Base-by-base conservation (phyloP, 2,113 vertebrate genomes). In the Symphodus melops region DNA sequence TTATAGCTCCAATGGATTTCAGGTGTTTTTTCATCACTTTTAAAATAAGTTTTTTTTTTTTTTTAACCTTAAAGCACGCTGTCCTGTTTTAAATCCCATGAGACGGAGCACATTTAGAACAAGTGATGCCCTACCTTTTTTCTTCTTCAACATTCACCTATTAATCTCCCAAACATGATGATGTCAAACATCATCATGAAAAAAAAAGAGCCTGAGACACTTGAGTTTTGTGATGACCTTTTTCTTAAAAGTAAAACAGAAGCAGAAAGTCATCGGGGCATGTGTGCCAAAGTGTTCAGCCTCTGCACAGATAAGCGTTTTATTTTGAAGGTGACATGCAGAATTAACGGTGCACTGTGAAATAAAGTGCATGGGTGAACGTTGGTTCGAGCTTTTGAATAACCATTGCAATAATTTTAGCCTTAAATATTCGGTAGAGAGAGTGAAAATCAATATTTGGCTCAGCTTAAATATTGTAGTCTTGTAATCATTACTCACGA, bases 221-320 rank as follows among this genome's bases (percentile, higher is more conserved):
- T 73, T 70, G 44, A 42, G 59, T 60, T 19, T 77, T 77, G 46
- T 33, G 76, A 84, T 90, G 76, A 86, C 86, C 83, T 87, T 87
- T 87, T 84, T 49, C 68, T 83, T 75, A 84, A 86, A 77, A 81
- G 77, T 64, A 70, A 25, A 63, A 67, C 46, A 63, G 68, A 49
- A 73, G 67, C 53, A 60, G 66, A 67, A 60, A 56, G 57, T 66
- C 72, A 72, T 59, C 67, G 67, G 67, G 66, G 62, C 3, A 33
- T 33, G 28, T 33, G 28, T 33, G 28, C 28, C 28, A 33, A 4
- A 33, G 28, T 33, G 28, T 33, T 33, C 28, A 33, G 28, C 28
- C 28, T 33, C 28, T 33, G 28, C 28, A 73, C 16, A 49, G 79
- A 87, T 78, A 84, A 19, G n/a, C 39, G 54, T 80, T 72, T 75